Conservation (phyloP, 2,113 vertebrate species). For the Acinonyx jubatus region DNA sequence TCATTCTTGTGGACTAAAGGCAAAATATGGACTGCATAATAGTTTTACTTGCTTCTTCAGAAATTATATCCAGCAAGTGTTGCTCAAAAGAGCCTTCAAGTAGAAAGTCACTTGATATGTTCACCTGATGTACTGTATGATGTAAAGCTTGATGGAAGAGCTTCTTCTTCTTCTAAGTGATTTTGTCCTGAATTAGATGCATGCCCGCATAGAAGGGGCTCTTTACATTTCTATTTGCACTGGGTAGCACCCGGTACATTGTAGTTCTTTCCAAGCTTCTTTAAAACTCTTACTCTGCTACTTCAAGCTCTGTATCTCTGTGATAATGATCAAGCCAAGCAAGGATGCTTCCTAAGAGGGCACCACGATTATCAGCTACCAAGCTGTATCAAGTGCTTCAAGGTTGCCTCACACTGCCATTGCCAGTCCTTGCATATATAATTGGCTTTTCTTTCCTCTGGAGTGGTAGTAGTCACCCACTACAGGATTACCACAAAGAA, state of each 20-base stretch:
- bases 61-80: background rate
- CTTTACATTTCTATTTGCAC: background rate
- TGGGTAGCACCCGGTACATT: background rate
- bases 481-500: background rate
- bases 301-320: background rate
- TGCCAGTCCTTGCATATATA: background rate
- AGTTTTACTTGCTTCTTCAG: background rate
- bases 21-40: background rate
- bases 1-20: background rate
- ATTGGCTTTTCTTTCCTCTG: background rate
- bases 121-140: background rate
- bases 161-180: background rate
- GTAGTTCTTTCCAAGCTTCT: background rate
- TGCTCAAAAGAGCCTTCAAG: background rate
- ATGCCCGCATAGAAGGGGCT: background rate
- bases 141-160: background rate
- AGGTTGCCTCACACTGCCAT: too few species aligned
- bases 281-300: background rate
- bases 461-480: background rate
- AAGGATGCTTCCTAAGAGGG: background rate
- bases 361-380: too few species aligned
- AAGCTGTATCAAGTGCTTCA: background rate
- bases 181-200: background rate
- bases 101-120: background rate
- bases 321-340: background rate